Evolutionary conservation across 2,888 invertebrate genomes (phyloP), one percentile per base, ranked within the genome.

Genomic region (Cremastinae sp.): DNA sequence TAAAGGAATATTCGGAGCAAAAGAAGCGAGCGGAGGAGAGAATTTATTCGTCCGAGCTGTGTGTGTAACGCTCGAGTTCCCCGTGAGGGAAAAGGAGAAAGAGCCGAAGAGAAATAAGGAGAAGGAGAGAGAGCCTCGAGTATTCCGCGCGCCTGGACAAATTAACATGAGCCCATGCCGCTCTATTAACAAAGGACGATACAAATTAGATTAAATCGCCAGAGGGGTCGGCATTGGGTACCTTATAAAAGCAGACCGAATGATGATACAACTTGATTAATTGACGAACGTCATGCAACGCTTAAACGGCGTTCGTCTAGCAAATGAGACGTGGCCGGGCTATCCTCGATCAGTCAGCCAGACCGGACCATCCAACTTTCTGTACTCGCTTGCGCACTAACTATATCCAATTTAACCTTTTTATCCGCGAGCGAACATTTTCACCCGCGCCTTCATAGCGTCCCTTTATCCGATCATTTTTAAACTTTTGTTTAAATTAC

Each of bases 161-260:
- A 87, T 88, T 86, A 87, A 85, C 86, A 83, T 82, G 85, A 82
- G 83, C 80, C 81, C 73, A 70, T 70, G 80, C 81, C 81, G 79
- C 82, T 83, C 87, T 88, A 89, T 87, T 85, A 88, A 89, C 89
- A 89, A 89, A 89, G 87, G 84, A 83, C 86, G 86, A 89, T 89
- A 89, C 89, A 89, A 89, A 89, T 89, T 89, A 89, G 89, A 89
- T 89, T 89, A 89, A 88, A 89, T 85, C 87, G 89, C 89, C 88
- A 79, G 84, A 87, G 88, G 89, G 88, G 87, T 86, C 89, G 89
- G 89, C 88, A 83, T 86, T 83, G 83, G 81, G 80, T 78, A 81
- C 81, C 82, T 71, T 78, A 78, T 79, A 79, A 79, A 28, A 80
- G 77, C 73, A 84, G 86, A n/a, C 83, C 84, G 84, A 86, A 86